These are phyloP conservation scores for Incurvaria masculella DNA, from an alignment of 2,888 invertebrate genomes.

Conservation along the genomic window DNA sequence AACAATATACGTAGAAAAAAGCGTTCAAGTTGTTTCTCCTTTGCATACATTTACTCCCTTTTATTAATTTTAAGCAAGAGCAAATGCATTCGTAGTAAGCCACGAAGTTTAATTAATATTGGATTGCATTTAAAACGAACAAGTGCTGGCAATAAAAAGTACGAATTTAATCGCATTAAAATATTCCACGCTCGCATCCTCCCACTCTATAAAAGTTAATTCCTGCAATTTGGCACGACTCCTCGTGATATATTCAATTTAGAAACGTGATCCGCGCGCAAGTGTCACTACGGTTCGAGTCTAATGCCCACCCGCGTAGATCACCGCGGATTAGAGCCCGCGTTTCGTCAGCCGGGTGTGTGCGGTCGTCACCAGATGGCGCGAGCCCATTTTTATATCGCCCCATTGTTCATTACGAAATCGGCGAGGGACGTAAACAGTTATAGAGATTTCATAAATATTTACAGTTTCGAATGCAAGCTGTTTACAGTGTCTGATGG, in stretches of 20 bases:
- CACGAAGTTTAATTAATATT: too few species aligned
- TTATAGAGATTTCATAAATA: constrained; percentile 31
- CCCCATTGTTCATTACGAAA: constrained; percentile 15
- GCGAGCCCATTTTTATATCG: constrained; percentile 16
- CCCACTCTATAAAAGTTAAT: neutral
- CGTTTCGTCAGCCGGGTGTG: constrained; percentile 10
- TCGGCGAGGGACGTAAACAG: constrained; percentile 26
- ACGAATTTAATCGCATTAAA: neutral
- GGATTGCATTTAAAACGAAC: too few species aligned
- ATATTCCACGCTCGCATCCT: neutral
- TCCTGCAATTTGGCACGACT: neutral
- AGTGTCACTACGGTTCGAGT: neutral
- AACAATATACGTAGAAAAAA: too few species aligned
- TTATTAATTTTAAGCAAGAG: too few species aligned
- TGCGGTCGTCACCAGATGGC: constrained; percentile 39
- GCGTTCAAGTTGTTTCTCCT: too few species aligned
- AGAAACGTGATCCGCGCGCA: neutral
- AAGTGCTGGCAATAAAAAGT: too few species aligned
- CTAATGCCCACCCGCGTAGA: constrained; percentile 44
- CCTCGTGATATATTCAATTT: neutral
- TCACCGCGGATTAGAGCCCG: constrained; percentile 17
- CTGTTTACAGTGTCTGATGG: neutral
- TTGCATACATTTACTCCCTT: too few species aligned
- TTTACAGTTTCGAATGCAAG: constrained; percentile 36
- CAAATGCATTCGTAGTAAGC: too few species aligned